Base-by-base conservation (phyloP, 2,888 invertebrate species). In the Chironomus tentans region DNA sequence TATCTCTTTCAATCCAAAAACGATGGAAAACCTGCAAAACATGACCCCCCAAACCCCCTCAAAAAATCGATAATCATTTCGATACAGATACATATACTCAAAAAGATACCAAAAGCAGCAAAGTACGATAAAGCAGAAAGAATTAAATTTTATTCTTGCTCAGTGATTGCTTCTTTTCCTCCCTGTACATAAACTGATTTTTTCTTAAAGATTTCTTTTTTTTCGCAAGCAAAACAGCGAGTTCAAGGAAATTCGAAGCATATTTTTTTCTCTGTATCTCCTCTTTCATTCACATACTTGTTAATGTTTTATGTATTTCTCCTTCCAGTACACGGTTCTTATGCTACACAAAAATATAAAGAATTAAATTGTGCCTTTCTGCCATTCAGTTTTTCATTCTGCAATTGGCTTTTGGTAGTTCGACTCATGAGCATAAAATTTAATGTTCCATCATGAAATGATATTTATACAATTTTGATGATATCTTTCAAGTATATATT, bases 221-320 rank as follows among this genome's bases (percentile, higher is more conserved):
- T 4, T 56, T 7, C 7, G 5, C 15, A 56, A 18, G 10, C 21
- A 72, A 61, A 56, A 28, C n/a, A 61, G 62, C 38, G 72, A 72
- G 72, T 72, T 72, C 72, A 72, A 62, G 72, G 72, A 72, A 72
- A 72, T 24, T 72, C 72, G 71, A 22, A 71, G 28, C 71, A 71
- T 71, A 50, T 50, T 70, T 56, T 70, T 22, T 50, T 70, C 70
- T 47, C 70, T 3, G 10, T 38, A n/a, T 28, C 28, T 28, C 10
- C 38, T 38, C 38, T 38, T 38, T 38, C 38, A 38, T 38, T 38
- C 38, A 38, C 38, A 38, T 38, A 38, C 38, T 38, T 38, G 38
- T 70, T 22, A 70, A 70, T 70, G 70, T 70, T 69, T 69, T 38
- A 69, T 71, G 71, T 56, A 48, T 56, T 56, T 56, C 56, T 18